Evolutionary conservation across 2,888 invertebrate species (phyloP).

Genomic region (Andricus curvator): DNA sequence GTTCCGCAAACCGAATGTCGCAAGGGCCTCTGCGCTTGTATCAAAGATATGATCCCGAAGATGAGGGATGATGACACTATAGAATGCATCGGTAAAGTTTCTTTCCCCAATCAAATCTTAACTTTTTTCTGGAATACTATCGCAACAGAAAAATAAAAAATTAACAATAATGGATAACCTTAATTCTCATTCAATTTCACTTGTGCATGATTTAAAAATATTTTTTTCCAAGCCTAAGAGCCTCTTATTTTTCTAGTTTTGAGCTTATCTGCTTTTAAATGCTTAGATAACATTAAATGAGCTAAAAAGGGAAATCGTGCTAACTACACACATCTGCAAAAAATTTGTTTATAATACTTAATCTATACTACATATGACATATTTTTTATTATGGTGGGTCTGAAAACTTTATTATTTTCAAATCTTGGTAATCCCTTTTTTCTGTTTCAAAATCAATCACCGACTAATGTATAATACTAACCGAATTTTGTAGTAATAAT

Average conservation of each 20-base stretch:
- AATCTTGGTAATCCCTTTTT: no score
- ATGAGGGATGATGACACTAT: slow-evolving; percentile 85
- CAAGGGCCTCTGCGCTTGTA: slow-evolving; percentile 88
- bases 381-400: no score
- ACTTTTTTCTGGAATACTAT: slow-evolving; percentile 1
- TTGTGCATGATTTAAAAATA: not conserved
- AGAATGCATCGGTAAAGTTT: slow-evolving; percentile 85
- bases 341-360: no score
- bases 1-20: slow-evolving; percentile 89
- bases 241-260: not conserved
- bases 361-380: no score
- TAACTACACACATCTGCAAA: not conserved
- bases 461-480: no score
- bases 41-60: slow-evolving; percentile 88
- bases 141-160: not conserved
- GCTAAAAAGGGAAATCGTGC: not conserved
- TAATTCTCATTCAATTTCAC: not conserved
- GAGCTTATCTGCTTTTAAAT: not conserved
- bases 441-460: no score
- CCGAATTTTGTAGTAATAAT: no score
- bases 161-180: not conserved
- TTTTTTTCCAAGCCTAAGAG: not conserved
- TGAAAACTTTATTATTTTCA: no score
- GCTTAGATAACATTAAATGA: not conserved
- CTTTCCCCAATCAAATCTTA: slow-evolving; percentile 14